Evolutionary conservation across 2,797 vertebrate genomes (phyloP), one percentile per base, ranked within the genome.

Genomic region (Chaetophractus vellerosus): DNA sequence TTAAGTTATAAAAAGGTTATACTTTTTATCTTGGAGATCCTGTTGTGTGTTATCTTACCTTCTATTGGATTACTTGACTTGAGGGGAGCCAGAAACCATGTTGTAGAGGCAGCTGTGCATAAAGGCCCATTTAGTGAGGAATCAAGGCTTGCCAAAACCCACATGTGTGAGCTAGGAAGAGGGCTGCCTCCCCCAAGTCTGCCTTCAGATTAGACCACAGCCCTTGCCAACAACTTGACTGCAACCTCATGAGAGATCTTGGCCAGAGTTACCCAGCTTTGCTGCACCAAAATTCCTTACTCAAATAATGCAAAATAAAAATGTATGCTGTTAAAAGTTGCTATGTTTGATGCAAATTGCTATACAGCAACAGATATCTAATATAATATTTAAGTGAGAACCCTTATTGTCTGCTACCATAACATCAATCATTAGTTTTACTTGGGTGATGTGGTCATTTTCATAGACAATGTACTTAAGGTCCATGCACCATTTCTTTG

Each of bases 91-190:
- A 28, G 72, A 88, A 92, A 83, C 91, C 36, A 33, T 55, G 28
- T 41, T 81, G n/a, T 89, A 66, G 91, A 55, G 61, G 59, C 86
- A 91, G 61, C 72, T 96, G 16, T 72, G 79, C 23, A 89, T 86
- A 52, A 79, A 91, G 14, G 45, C n/a, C 16, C 63, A 28, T 6
- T 4, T 57, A 41, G 9, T 28, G 6, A 78, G 64, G 64, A 83
- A 93, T 1, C 16, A 57, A 80, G 59, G 55, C 41, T 28, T 52
- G 6, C 12, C 86, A 9, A 59, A 83, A 33, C 61, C 50, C 48
- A 66, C 23, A 24, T 24, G 87, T 89, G 19, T 2, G 31, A 86
- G 14, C 52, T 15, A 24, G 6, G 69, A 63, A 72, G 36, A 1
- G 0, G 4, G 23, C 6, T 55, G 9, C 28, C 28, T 21, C 24